Percentiles rank a stretch among this genome's conserved stretches.
phyloP scores from a whole-genome alignment of 2,797 vertebrate genomes.

The Argentina silus region DNA sequence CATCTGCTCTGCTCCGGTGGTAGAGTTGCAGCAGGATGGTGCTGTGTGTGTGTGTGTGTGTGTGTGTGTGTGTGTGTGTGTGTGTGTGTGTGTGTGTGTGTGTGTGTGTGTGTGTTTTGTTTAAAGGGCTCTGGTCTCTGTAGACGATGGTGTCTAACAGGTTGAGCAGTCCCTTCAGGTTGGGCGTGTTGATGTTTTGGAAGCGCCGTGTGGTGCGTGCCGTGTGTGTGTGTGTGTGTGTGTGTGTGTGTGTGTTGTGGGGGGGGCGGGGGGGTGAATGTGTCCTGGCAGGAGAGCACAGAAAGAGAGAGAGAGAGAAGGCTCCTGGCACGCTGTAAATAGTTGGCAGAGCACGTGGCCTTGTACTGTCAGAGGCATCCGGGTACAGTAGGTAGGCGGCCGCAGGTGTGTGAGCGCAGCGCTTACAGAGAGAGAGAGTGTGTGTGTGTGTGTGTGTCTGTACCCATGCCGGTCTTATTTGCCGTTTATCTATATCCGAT shows the following conservation, averaged over 20 bases:
- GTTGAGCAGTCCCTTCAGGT: slow-evolving; percentile 61
- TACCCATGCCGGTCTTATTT: background rate
- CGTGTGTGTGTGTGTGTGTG: background rate
- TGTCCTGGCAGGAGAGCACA: slow-evolving; percentile 24
- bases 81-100: slow-evolving; percentile 29
- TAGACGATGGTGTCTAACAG: slow-evolving; percentile 48
- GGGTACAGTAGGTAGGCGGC: slow-evolving; percentile 17
- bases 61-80: slow-evolving; percentile 16
- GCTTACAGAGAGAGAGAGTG: background rate
- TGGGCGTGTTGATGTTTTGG: slow-evolving; percentile 59
- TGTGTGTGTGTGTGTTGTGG: background rate
- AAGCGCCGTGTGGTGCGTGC: slow-evolving; percentile 23
- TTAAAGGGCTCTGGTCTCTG: slow-evolving; percentile 62
- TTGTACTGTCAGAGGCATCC: slow-evolving; percentile 29
- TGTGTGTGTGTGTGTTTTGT: slow-evolving; percentile 12
- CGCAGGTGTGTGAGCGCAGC: slow-evolving; percentile 42
- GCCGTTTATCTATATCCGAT: background rate
- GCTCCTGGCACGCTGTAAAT: slow-evolving; percentile 57
- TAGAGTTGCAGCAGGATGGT: slow-evolving; percentile 7
- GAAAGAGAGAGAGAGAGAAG: no score
- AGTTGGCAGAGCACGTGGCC: slow-evolving; percentile 71
- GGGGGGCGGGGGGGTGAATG: slow-evolving; percentile 16
- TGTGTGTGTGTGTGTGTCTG: no score
- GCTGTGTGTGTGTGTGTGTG: slow-evolving; percentile 23
- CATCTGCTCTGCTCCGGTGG: slow-evolving; percentile 30